Base-by-base conservation (phyloP, 1,140 invertebrate genomes). In the Hesperophylax magnus region DNA sequence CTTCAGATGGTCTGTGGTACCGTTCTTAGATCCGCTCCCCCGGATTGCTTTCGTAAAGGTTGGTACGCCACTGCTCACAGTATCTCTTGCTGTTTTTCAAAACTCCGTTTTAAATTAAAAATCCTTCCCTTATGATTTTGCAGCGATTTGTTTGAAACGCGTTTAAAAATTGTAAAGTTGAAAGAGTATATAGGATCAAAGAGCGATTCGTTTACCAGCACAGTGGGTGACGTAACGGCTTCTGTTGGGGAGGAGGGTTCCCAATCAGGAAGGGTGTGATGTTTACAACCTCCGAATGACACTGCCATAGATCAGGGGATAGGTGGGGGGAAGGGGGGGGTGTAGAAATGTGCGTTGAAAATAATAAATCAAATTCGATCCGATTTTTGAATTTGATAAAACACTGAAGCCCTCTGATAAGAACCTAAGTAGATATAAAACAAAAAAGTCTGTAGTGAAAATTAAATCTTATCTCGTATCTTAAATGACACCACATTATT, bases 111-210 rank as follows among this genome's bases (percentile, higher is more conserved):
- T 27, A 27, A 27, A 27, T 39, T 39, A 9, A 2, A 6, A 39
- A 39, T 39, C 34, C 34, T 6, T 6, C 34, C 34, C 34, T 39
- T 39, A 47, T 14, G 14, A 47, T 14, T 47, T 47, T 11, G 39
- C 39, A 14, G 39, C 39, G 39, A 47, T 47, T 47, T 65, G 15
- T 24, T 24, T 65, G 15, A 22, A 9, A 65, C 18, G 24, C 18
- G 18, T 65, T 58, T 58, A n/a, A 18, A 65, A 24, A n/a, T 22
- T 65, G 18, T 27, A 24, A 17, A 31, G 63, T 34, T 11, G 22
- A 65, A 65, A 65, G 39, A n/a, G n/a, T n/a, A n/a, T n/a, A 47
- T 0, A 79, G 39, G 77, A 79, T 79, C 77, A 79, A 79, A 79
- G 63, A 56, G 61, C 34, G 56, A 53, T 65, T 67, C 77, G 61